Evolutionary conservation across 1,140 invertebrate species (phyloP).

Genomic region (Atta texana): DNA sequence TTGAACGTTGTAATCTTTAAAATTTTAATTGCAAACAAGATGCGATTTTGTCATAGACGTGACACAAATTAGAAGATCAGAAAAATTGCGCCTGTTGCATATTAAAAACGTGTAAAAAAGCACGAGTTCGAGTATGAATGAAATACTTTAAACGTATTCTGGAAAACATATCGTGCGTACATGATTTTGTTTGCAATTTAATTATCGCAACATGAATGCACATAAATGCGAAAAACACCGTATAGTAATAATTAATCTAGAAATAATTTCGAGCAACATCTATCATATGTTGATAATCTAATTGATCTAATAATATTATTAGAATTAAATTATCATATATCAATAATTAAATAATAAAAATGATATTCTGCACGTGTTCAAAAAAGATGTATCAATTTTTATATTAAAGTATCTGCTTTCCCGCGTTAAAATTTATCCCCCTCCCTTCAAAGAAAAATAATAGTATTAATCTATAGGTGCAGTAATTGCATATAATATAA

Average conservation of each 20-base stretch:
- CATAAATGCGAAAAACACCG: too few species aligned
- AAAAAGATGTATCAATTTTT: background rate
- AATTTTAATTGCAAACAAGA: background rate
- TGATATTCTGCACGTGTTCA: background rate
- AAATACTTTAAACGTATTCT: background rate
- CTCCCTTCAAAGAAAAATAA: too few species aligned
- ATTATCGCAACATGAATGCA: background rate
- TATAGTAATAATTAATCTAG: too few species aligned
- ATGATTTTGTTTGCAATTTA: background rate
- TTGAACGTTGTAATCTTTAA: background rate
- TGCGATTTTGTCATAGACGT: background rate
- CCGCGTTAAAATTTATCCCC: too few species aligned
- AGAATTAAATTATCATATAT: too few species aligned
- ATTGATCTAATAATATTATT: background rate
- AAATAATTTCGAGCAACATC: background rate
- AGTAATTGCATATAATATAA: too few species aligned
- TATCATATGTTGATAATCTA: background rate
- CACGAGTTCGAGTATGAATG: background rate
- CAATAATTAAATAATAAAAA: conserved; percentile 2
- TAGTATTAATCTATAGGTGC: too few species aligned
- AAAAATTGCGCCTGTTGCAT: background rate
- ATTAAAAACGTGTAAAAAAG: background rate
- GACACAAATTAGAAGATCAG: conserved; percentile 3
- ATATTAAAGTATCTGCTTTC: background rate
- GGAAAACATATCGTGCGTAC: background rate